Evolutionary conservation across 1,140 invertebrate genomes (phyloP).

Genomic region (Ladona fulva): DNA sequence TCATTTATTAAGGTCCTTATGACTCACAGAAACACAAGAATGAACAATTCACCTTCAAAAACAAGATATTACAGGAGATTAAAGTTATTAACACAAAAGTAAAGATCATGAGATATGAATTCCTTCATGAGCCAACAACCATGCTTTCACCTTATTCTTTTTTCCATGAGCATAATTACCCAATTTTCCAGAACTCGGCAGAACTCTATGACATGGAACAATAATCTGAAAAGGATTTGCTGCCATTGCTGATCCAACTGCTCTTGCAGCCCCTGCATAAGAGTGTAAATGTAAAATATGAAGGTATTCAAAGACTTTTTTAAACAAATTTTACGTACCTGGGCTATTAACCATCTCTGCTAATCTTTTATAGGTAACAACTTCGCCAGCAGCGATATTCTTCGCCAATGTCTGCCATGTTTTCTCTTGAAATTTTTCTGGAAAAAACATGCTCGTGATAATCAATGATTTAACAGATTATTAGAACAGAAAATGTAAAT

Average conservation of each 20-base stretch:
- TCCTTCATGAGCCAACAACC: constrained; percentile 14
- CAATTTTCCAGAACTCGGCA: not conserved
- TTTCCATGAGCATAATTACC: constrained; percentile 11
- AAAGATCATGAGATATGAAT: not conserved
- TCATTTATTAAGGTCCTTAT: no score
- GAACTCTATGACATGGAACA: constrained; percentile 16
- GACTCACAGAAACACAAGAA: no score
- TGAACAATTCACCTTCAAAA: no score
- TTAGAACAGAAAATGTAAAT: not conserved
- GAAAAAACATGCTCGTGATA: not conserved
- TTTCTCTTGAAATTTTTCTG: not conserved
- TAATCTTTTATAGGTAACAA: not conserved
- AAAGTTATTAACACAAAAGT: no score
- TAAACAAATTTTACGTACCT: not conserved
- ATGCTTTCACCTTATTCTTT: constrained; percentile 13
- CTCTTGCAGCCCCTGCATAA: constrained; percentile 10
- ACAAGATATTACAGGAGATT: no score
- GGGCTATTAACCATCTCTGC: not conserved
- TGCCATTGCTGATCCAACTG: constrained; percentile 16
- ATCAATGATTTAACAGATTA: not conserved
- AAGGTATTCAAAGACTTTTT: not conserved
- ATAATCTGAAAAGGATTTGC: constrained; percentile 16
- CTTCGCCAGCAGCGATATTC: not conserved
- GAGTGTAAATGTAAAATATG: not conserved
- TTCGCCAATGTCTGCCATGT: not conserved